phyloP scores from a whole-genome alignment of 2,888 invertebrate genomes.

The Harpalus rubripes region DNA sequence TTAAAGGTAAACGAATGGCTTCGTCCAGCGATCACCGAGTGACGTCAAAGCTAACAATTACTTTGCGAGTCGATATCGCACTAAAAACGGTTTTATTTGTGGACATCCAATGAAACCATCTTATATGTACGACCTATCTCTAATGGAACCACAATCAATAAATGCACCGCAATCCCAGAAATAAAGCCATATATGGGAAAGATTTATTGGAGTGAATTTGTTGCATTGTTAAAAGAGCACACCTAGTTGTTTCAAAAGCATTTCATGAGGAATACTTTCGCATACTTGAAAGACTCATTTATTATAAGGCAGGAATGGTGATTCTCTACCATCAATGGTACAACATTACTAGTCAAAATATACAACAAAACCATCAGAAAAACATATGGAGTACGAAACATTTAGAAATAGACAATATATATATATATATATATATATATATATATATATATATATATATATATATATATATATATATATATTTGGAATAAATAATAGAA shows the following conservation, averaged over 20 bases:
- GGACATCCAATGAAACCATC: slow-evolving; percentile 58
- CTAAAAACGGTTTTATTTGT: slow-evolving; percentile 60
- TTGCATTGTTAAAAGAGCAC: neutral
- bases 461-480: too few relatives aligned
- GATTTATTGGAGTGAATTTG: neutral
- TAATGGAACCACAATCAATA: slow-evolving; percentile 54
- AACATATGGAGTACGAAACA: too few relatives aligned
- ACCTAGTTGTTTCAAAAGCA: neutral
- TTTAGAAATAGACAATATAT: too few relatives aligned
- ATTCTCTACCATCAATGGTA: too few relatives aligned
- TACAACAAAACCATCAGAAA: too few relatives aligned
- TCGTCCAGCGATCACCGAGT: slow-evolving; percentile 22
- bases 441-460: too few relatives aligned
- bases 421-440: too few relatives aligned
- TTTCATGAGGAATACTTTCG: too few relatives aligned
- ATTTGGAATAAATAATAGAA: too few relatives aligned
- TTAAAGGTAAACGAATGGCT: slow-evolving; percentile 7
- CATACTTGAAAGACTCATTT: too few relatives aligned
- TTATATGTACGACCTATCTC: slow-evolving; percentile 37
- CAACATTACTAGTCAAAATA: too few relatives aligned
- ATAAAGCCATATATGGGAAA: neutral
- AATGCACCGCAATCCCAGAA: slow-evolving; percentile 9
- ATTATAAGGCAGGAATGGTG: too few relatives aligned
- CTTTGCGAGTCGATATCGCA: slow-evolving; percentile 61
- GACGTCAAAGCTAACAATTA: slow-evolving; percentile 62